Percentiles rank a stretch among this genome's conserved stretches.
Evolutionary conservation across 2,888 invertebrate genomes (phyloP).

Genomic region (Polylopha cassiicola): DNA sequence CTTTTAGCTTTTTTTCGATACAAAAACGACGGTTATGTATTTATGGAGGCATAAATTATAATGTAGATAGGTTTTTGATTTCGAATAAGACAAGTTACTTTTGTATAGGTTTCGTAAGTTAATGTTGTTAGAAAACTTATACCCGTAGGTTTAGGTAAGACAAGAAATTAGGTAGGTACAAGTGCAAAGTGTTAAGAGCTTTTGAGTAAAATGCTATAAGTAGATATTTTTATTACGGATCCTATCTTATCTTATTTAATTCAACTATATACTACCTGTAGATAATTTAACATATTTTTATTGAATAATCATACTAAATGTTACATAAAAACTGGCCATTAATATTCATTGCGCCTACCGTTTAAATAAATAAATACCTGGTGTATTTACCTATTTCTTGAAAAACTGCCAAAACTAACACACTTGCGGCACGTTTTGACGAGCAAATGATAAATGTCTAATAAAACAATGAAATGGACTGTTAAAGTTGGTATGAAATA

Average conservation of each 20-base stretch:
- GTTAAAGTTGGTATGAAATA: slow-evolving; percentile 18
- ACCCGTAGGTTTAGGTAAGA: no score
- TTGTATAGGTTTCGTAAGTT: no score
- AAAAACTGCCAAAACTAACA: slow-evolving; percentile 52
- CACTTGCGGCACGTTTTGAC: slow-evolving; percentile 42
- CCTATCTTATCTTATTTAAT: no score
- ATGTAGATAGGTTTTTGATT: slow-evolving; percentile 19
- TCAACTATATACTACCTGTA: no score
- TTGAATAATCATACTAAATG: no score
- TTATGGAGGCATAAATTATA: slow-evolving; percentile 19
- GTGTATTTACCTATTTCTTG: slow-evolving; percentile 31
- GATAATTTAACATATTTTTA: no score
- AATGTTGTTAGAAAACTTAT: no score
- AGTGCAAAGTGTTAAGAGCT: no score
- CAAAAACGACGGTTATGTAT: slow-evolving; percentile 29
- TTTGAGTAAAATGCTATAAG: no score
- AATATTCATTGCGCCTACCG: background rate
- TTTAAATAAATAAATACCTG: background rate
- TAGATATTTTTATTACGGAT: no score
- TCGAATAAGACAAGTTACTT: slow-evolving; percentile 18
- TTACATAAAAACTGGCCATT: no score
- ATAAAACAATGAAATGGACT: slow-evolving; percentile 32
- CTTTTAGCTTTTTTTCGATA: slow-evolving; percentile 51
- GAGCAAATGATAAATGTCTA: slow-evolving; percentile 41
- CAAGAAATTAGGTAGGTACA: no score